A percentile compares a stretch with the other conserved stretches of the same genome.
Conservation (phyloP, 1,140 invertebrate species). For the Micrasema longulum region DNA sequence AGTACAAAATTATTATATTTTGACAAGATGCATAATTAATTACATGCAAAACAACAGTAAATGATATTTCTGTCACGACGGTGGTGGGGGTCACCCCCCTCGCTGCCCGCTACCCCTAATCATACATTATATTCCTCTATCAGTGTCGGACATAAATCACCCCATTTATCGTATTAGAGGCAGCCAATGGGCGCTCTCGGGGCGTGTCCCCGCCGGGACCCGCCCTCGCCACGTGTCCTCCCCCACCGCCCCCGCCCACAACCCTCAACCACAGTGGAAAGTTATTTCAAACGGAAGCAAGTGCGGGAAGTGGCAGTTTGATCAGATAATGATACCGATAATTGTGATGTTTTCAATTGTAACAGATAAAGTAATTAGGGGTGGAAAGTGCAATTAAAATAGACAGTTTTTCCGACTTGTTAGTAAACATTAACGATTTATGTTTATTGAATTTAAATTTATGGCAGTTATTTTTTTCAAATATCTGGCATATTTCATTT, state of each 20-base stretch:
- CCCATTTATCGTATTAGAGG: constrained; percentile 51
- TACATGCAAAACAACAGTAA: constrained; percentile 21
- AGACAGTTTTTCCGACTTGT: too few relatives aligned
- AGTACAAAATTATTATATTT: too few relatives aligned
- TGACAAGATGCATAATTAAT: background rate
- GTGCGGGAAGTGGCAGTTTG: background rate
- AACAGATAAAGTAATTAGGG: too few relatives aligned
- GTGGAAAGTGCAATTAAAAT: too few relatives aligned
- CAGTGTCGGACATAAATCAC: constrained; percentile 50
- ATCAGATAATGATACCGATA: background rate
- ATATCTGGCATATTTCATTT: too few relatives aligned
- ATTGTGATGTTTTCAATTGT: too few relatives aligned
- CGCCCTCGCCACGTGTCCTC: constrained; percentile 19
- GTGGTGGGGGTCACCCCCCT: constrained; percentile 18
- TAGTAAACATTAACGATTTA: too few relatives aligned
- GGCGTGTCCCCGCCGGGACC: constrained; percentile 8
- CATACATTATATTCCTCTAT: constrained; percentile 41
- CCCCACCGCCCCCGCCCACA: constrained; percentile 17
- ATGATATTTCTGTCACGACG: constrained; percentile 11
- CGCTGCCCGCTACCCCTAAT: constrained; percentile 21
- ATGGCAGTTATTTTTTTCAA: too few relatives aligned
- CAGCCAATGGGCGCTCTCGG: constrained; percentile 42
- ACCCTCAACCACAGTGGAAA: background rate
- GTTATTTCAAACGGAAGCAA: background rate
- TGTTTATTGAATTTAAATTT: too few relatives aligned